Evolutionary conservation across 1,140 invertebrate genomes (phyloP), one percentile per base, ranked within the genome.

Genomic region (Formica exsecta): DNA sequence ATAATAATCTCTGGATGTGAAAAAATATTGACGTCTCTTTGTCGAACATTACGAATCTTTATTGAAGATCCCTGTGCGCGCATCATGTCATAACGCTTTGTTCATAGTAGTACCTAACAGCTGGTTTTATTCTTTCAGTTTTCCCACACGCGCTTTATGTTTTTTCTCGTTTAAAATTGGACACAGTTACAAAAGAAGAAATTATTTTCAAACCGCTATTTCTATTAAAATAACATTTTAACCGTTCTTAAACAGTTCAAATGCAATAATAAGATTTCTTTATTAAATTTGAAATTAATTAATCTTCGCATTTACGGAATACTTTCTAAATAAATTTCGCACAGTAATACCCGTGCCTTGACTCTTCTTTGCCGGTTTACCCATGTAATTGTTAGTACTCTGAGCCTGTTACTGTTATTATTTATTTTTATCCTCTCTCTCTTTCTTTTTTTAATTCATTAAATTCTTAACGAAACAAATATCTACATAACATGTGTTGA

Each of bases 101-200:
- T 64, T 76, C 25, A 32, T 44, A 76, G 62, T 76, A 29, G 8
- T 44, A 59, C n/a, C 9, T 73, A 13, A 76, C 7, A n/a, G 16
- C n/a, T 64, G 8, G 9, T 44, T 16, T 5, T 19, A 44, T 75
- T 44, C 22, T 62, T 32, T 62, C 9, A 3, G 5, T 44, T 75
- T n/a, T 57, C 13, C 3, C 16, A 16, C n/a, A 73, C n/a, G n/a
- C 25, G n/a, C 0, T 19, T 11, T 64, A 29, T 25, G 0, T 9
- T 1, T 44, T 62, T 29, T 25, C 74, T 61, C 9, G 22, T 76
- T 76, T 41, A 29, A 16, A 29, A 76, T 76, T 76, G 25, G 38
- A 62, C 57, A 32, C 36, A 25, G 2, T 44, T 22, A 59, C 3
- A 9, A 8, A 57, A 41, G 57, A 62, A 62, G 44, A 32, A 62